These are phyloP conservation scores for Hucho hucho DNA, from an alignment of 2,113 vertebrate species.

Conservation along the genomic window DNA sequence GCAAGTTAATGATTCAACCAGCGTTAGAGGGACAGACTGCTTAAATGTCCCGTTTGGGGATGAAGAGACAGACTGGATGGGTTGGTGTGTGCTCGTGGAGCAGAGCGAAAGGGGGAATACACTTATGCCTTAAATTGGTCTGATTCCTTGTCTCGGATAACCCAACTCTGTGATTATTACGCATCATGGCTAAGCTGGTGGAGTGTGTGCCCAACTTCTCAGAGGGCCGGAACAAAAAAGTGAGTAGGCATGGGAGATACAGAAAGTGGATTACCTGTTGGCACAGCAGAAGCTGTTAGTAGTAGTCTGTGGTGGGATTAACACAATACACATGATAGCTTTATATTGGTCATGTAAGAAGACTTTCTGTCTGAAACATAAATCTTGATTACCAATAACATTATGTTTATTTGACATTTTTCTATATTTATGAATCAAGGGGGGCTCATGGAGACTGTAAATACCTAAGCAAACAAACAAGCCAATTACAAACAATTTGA, in stretches of 20 bases:
- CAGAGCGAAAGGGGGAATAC: not conserved
- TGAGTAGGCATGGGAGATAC: constrained; percentile 52
- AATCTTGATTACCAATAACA: no score
- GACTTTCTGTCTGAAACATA: no score
- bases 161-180: not conserved
- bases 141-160: not conserved
- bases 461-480: not conserved
- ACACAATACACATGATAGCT: not conserved
- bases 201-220: constrained; percentile 98
- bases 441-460: not conserved
- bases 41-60: not conserved
- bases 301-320: not conserved
- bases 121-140: not conserved
- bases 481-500: not conserved
- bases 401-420: not conserved
- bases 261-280: not conserved
- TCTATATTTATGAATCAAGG: not conserved
- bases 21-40: not conserved
- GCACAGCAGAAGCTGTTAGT: no score
- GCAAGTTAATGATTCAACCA: constrained; percentile 57
- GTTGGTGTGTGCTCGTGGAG: not conserved
- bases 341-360: no score
- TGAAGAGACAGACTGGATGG: not conserved
- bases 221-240: constrained; percentile 87
- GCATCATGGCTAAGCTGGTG: constrained; percentile 85